These are phyloP conservation scores for Drosophila testacea DNA, from an alignment of 2,888 invertebrate species.

Conservation along the genomic window DNA sequence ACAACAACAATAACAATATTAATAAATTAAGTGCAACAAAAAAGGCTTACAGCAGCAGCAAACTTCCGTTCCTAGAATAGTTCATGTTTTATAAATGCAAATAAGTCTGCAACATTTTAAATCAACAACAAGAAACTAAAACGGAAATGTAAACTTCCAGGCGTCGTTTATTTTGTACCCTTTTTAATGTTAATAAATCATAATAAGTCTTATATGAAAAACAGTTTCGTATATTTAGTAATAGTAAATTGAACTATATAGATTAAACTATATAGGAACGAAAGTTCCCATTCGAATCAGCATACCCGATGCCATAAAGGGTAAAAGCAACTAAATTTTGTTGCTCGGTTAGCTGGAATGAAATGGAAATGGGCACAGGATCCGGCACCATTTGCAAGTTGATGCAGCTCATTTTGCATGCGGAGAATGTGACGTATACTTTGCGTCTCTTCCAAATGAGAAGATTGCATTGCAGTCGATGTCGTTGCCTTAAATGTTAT, in stretches of 20 bases:
- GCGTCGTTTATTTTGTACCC: slow-evolving; percentile 1
- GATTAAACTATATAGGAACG: too few species aligned
- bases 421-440: slow-evolving; percentile 35
- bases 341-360: slow-evolving; percentile 20
- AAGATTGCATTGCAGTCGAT: slow-evolving; percentile 47
- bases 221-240: neutral
- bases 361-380: slow-evolving; percentile 49
- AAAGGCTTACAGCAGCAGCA: slow-evolving; percentile 4
- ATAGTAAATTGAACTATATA: neutral
- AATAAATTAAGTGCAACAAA: slow-evolving; percentile 59
- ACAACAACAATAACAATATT: slow-evolving; percentile 48
- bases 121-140: slow-evolving; percentile 20
- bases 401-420: slow-evolving; percentile 47
- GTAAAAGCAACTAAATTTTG: slow-evolving; percentile 14
- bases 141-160: neutral
- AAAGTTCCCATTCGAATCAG: neutral
- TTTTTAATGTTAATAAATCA: neutral
- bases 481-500: slow-evolving; percentile 53
- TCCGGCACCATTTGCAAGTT: slow-evolving; percentile 8
- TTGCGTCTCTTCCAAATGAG: slow-evolving; percentile 59
- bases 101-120: slow-evolving; percentile 45
- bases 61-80: neutral
- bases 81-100: slow-evolving; percentile 45
- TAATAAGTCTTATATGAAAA: neutral
- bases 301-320: neutral